Evolutionary conservation across 2,797 vertebrate species (phyloP), one percentile per base, ranked within the genome.

Genomic region (Phataginus tetradactyla): DNA sequence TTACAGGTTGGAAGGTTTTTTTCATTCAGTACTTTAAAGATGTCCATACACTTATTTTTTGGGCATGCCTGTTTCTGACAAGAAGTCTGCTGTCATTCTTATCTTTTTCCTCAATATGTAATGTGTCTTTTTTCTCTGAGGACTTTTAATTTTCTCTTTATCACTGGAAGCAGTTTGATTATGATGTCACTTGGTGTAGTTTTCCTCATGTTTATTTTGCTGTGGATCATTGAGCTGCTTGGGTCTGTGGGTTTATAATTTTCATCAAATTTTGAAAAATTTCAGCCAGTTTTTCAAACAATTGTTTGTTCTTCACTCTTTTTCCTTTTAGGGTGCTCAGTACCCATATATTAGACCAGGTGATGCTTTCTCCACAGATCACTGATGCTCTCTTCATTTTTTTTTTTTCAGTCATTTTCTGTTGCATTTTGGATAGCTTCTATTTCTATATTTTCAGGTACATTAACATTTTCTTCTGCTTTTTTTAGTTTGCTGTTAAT

Each of bases 121-220:
- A 53, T 64, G 4, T 59, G 8, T 81, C 37, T 75, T 53, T 81
- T 86, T 68, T 21, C 15, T 90, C 25, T 42, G 15, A 39, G 8
- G 23, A 23, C 32, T 64, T 69, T 74, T 21, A 85, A 37, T 17
- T n/a, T 79, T 51, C 27, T 83, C 12, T 77, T 74, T 81, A 61
- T 91, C n/a, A 21, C 27, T 91, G 20, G 20, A 86, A 55, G 20
- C 10, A 14, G 20, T 80, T 85, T 75, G 23, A 64, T 95, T 79
- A 51, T 42, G 17, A 49, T 79, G 5, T 53, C 59, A 29, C 34
- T 71, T 63, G 23, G n/a, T 75, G 14, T 81, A 29, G 6, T 71
- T 88, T 80, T 88, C 49, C 80, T 90, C 20, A 7, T 95, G 29
- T 85, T 75, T 74, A 55, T 95, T 95, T 91, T 64, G 5, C 64